Evolutionary conservation across 2,797 vertebrate genomes (phyloP), one percentile per base, ranked within the genome.

Genomic region (Microctenopoma stevenorrisi): DNA sequence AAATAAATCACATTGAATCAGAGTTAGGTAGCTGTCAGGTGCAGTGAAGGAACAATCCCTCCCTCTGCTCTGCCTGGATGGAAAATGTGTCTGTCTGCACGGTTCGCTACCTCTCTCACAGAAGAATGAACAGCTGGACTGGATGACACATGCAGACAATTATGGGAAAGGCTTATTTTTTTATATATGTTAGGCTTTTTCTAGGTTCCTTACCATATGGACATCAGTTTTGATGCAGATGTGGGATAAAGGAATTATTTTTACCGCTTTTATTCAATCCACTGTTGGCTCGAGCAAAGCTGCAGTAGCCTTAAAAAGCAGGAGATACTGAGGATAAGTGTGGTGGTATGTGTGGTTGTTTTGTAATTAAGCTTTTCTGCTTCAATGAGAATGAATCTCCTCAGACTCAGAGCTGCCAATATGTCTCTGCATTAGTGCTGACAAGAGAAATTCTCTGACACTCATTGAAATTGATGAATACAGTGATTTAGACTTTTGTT

Each of bases 1-100:
- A 87, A 79, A 91, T 93, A 88, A 91, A 91, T 92, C 88, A 88
- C 71, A 74, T 48, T 84, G 74, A 86, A 91, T 89, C 82, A 84
- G 85, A 79, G 78, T 66, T 74, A 70, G 79, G 84, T 83, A 84
- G 74, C 85, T 85, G 85, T 92, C 89, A 82, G 77, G 78, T 79
- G 63, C 82, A 76, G 74, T 79, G 76, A 82, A 67, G 22, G 37
- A 59, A 59, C 72, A 71, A 54, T 59, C 59, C 67, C 59, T 76
- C 44, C 71, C 51, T 61, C 64, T 64, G 59, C 69, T 72, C 64
- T 62, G 43, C 57, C 37, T 11, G 55, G 64, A 67, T 72, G 70
- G 68, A 77, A 55, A 66, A 59, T 59, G 54, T 53, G 64, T 74
- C 26, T 51, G 59, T 26, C 40, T 67, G 62, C 25, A n/a, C 35